Percentiles rank a stretch among this genome's conserved stretches.
Conservation (phyloP, 2,113 vertebrate species). For the Genyomyrus donnyi region DNA sequence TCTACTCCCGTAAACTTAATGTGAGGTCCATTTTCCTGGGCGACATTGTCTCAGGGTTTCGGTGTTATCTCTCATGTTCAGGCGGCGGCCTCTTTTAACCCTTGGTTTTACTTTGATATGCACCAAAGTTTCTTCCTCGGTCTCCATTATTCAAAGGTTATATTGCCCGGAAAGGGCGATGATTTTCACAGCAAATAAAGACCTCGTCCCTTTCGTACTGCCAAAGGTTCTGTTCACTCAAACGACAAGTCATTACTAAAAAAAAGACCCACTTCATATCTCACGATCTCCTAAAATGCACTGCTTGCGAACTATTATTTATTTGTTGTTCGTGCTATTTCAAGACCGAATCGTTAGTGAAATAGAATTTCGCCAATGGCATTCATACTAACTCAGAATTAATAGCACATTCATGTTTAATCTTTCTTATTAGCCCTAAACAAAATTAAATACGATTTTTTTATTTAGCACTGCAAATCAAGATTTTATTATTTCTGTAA, state of each 20-base stretch:
- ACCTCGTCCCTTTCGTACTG: conserved; percentile 58
- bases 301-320: neutral
- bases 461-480: neutral
- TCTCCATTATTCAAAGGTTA: conserved; percentile 67
- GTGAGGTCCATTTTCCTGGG: conserved; percentile 60
- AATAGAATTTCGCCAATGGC: neutral
- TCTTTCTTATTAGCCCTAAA: neutral
- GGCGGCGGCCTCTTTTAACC: conserved; percentile 71
- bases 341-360: neutral
- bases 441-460: neutral
- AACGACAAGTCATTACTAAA: neutral
- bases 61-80: conserved; percentile 76
- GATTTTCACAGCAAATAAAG: conserved; percentile 79
- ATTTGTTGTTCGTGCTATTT: neutral
- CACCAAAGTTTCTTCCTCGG: conserved; percentile 66
- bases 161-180: conserved; percentile 74
- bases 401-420: neutral
- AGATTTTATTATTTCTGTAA: conserved; percentile 31
- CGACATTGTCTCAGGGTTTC: conserved; percentile 68
- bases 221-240: conserved; percentile 42
- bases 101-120: conserved; percentile 83
- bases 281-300: neutral
- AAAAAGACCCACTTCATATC: neutral
- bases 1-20: conserved; percentile 62
- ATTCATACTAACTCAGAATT: neutral